Conservation (phyloP, 2,888 invertebrate genomes). For the Fabriciana adippe region DNA sequence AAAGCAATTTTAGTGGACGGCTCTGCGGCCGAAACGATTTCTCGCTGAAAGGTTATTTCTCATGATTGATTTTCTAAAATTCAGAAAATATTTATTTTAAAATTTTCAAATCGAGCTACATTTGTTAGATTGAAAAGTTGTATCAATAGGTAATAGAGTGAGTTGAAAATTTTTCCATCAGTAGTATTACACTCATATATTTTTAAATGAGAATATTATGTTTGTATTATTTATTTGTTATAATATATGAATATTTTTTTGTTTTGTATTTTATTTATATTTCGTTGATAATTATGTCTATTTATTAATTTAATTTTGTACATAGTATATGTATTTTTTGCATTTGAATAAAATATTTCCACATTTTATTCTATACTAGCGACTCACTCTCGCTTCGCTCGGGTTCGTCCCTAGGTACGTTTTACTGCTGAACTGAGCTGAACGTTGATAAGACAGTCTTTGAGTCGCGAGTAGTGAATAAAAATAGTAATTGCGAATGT, state of each 20-base stretch:
- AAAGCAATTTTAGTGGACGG: slow-evolving; percentile 23
- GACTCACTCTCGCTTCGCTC: no score
- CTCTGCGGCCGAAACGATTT: slow-evolving; percentile 20
- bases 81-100: slow-evolving; percentile 16
- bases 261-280: no score
- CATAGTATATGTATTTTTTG: no score
- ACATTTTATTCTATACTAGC: no score
- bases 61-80: slow-evolving; percentile 21
- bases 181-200: background rate
- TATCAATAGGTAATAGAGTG: background rate
- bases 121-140: slow-evolving; percentile 9
- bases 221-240: background rate
- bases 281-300: no score
- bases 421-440: no score
- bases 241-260: background rate
- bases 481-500: no score
- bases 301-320: no score
- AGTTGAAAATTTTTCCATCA: slow-evolving; percentile 2
- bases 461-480: no score
- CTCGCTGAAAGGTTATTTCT: slow-evolving; percentile 26
- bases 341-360: no score
- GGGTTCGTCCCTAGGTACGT: no score
- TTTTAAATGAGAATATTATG: background rate
- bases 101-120: slow-evolving; percentile 10
- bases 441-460: no score